Evolutionary conservation across 2,888 invertebrate genomes (phyloP), one percentile per base, ranked within the genome.

Genomic region (Phanerotoma sp.): DNA sequence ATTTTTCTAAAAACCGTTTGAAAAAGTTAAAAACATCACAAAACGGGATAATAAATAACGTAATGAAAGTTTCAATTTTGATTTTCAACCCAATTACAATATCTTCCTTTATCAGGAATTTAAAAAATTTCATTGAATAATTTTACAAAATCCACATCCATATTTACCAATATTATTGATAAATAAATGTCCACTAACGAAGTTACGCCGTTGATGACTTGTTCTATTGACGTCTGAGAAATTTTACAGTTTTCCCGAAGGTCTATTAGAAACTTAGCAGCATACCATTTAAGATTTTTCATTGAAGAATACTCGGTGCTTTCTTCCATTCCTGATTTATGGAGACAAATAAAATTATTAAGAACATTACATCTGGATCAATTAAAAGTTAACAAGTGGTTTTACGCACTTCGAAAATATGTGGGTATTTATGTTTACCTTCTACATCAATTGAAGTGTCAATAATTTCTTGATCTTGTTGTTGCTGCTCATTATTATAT

Each of bases 241-340:
- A 51, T 46, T 33, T 51, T 51, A 16, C 58, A 58, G 32, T 52
- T 45, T 40, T 55, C 55, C 13, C 58, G 51, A 18, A 55, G 40
- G 15, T 51, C 40, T 3, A 58, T 41, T 4, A 54, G 3, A 13
- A 51, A 54, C 22, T 54, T 40, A 20, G 51, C 42, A 18, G 45
- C 46, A 28, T 35, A 22, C 51, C 53, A 47, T 10, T 46, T 18
- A 16, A 54, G 42, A 3, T 25, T 16, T 20, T 50, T 35, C 11
- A 18, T 45, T 30, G 25, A 25, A 25, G 25, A 25, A 25, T 25
- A 25, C 7, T 25, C 25, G 7, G 25, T 25, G 5, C 25, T 25
- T 7, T 25, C 25, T 25, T 5, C 25, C 25, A 7, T 25, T 25
- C 25, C 25, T 25, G 7, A 25, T 25, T 25, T 25, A 7, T 25